A percentile compares a stretch with the other conserved stretches of the same genome.
These are phyloP conservation scores for Laupala kohalensis DNA, from an alignment of 1,140 invertebrate species.

Conservation along the genomic window DNA sequence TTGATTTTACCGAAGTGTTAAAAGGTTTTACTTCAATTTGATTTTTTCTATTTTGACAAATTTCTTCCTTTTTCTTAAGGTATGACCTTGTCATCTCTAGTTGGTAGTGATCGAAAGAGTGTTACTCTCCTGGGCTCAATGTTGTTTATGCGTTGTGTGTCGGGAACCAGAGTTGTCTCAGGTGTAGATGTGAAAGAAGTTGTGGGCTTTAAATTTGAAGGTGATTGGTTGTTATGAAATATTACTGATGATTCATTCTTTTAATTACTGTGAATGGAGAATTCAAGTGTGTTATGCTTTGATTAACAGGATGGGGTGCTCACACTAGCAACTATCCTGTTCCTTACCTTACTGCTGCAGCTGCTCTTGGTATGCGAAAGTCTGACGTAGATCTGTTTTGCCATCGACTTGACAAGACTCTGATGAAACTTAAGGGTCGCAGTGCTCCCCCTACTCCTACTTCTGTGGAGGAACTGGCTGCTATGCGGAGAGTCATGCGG, in stretches of 20 bases:
- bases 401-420: slow-evolving; percentile 43
- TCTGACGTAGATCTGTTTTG: slow-evolving; percentile 52
- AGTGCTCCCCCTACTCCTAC: slow-evolving; percentile 37
- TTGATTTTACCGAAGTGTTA: neutral
- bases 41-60: neutral
- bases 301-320: slow-evolving; percentile 46
- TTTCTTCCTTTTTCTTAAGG: slow-evolving; percentile 19
- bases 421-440: slow-evolving; percentile 35
- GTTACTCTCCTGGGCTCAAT: slow-evolving; percentile 52
- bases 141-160: slow-evolving; percentile 56
- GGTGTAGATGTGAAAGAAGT: slow-evolving; percentile 40
- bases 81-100: slow-evolving; percentile 26
- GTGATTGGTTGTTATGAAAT: slow-evolving; percentile 22
- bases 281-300: neutral
- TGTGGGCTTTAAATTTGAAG: slow-evolving; percentile 41
- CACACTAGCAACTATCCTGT: slow-evolving; percentile 46
- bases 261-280: no score
- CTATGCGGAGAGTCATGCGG: slow-evolving; percentile 17
- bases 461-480: slow-evolving; percentile 24
- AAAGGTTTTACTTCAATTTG: neutral
- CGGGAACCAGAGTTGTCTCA: slow-evolving; percentile 49
- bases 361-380: slow-evolving; percentile 52
- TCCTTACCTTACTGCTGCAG: slow-evolving; percentile 57
- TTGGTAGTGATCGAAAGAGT: slow-evolving; percentile 32
- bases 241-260: no score